Evolutionary conservation across 2,797 vertebrate genomes (phyloP).

Genomic region (Enteromius anoplus): DNA sequence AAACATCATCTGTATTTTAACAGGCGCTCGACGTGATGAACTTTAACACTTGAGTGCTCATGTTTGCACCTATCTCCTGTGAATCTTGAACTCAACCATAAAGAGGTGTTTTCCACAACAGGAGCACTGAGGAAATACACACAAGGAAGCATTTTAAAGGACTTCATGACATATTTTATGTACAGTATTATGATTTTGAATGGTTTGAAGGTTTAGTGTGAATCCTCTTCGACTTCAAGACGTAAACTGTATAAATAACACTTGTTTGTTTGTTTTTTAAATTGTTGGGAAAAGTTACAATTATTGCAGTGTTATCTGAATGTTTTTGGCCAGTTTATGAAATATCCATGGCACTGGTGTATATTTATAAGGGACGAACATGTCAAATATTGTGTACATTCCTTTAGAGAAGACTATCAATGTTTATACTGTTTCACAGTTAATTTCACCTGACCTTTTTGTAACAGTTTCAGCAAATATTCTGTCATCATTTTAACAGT

Average conservation of each 20-base stretch:
- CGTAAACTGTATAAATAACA: slow-evolving; percentile 10
- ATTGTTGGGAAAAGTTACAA: neutral
- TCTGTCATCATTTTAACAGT: neutral
- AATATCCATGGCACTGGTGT: slow-evolving; percentile 37
- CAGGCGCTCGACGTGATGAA: slow-evolving; percentile 86
- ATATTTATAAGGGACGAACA: slow-evolving; percentile 16
- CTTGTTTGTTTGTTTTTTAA: neutral
- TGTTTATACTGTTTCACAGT: slow-evolving; percentile 11
- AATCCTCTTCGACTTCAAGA: slow-evolving; percentile 9
- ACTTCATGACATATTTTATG: slow-evolving; percentile 63
- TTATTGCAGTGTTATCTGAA: neutral
- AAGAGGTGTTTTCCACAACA: slow-evolving; percentile 64
- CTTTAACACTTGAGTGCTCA: slow-evolving; percentile 78
- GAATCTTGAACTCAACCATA: slow-evolving; percentile 64
- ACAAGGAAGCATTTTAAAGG: slow-evolving; percentile 64
- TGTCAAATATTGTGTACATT: slow-evolving; percentile 30
- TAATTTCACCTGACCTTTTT: neutral
- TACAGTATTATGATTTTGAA: slow-evolving; percentile 40
- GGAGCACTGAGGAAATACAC: slow-evolving; percentile 45
- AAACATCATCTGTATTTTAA: slow-evolving; percentile 33
- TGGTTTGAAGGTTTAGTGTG: slow-evolving; percentile 9
- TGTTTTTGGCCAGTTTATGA: slow-evolving; percentile 28
- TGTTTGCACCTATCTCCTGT: slow-evolving; percentile 63
- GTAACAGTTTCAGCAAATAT: neutral
- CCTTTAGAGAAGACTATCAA: neutral